Percentiles rank a stretch among this genome's conserved stretches.
These are phyloP conservation scores for Bombus fervidus DNA, from an alignment of 1,140 invertebrate genomes.

Conservation along the genomic window DNA sequence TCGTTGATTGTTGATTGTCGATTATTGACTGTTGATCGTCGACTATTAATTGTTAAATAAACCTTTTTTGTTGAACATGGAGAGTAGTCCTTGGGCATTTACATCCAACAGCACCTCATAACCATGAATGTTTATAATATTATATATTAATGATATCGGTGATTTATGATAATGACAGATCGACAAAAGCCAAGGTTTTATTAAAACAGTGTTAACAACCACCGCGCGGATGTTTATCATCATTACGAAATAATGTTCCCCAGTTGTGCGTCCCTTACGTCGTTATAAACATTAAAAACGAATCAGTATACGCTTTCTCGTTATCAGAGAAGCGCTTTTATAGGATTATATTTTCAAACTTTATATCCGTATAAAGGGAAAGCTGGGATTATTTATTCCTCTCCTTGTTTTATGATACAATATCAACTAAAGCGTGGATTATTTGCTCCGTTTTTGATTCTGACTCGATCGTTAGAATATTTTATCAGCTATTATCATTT, in stretches of 20 bases:
- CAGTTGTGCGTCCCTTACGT: not conserved
- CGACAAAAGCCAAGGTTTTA: not conserved
- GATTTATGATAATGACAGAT: not conserved
- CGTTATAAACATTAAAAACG: slow-evolving; percentile 24
- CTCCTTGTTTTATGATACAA: not conserved
- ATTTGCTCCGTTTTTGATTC: not conserved
- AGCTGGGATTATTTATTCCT: slow-evolving; percentile 6
- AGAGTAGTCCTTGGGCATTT: no score
- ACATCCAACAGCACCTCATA: no score
- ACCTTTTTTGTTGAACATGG: no score
- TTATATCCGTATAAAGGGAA: not conserved
- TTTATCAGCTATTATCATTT: no score
- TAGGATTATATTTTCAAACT: slow-evolving; percentile 7
- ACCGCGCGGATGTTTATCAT: not conserved
- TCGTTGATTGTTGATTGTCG: no score
- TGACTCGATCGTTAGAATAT: not conserved
- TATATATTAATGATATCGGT: no score
- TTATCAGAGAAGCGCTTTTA: not conserved
- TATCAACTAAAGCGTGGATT: not conserved
- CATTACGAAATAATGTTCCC: slow-evolving; percentile 10
- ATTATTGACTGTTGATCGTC: no score
- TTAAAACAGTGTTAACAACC: not conserved
- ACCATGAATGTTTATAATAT: not conserved
- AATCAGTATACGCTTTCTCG: slow-evolving; percentile 3
- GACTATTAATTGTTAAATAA: no score